Conservation (phyloP, 2,888 invertebrate species). For the Chloroclysta siterata region DNA sequence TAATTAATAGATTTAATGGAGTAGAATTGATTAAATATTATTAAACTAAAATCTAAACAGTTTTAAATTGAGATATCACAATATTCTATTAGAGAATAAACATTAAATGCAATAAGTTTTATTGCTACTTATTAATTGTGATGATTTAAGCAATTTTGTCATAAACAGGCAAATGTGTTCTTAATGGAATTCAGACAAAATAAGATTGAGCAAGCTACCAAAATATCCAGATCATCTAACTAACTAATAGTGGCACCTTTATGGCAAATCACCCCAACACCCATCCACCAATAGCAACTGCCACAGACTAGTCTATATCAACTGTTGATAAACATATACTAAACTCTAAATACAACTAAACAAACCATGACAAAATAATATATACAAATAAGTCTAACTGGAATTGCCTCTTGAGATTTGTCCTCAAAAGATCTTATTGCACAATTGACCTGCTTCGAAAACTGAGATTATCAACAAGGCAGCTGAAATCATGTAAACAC, state of each 20-base stretch:
- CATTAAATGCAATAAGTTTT: background rate
- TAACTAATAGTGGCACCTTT: conserved; percentile 41
- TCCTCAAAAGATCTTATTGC: background rate
- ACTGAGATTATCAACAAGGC: background rate
- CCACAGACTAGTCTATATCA: background rate
- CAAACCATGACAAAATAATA: background rate
- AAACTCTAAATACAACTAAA: conserved; percentile 5
- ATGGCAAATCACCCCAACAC: conserved; percentile 32
- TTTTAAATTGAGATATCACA: conserved; percentile 5
- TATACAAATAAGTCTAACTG: background rate
- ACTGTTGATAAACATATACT: background rate
- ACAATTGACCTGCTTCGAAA: background rate
- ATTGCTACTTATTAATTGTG: background rate
- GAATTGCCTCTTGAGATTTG: background rate
- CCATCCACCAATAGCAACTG: too few species aligned
- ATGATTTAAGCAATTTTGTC: background rate
- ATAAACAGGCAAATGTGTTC: background rate
- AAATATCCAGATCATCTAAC: conserved; percentile 30
- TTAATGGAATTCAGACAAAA: conserved; percentile 6
- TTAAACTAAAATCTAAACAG: background rate
- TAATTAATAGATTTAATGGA: background rate
- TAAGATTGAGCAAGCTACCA: conserved; percentile 19
- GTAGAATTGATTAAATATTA: background rate
- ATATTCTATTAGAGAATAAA: background rate
- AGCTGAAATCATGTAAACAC: background rate